phyloP scores from a whole-genome alignment of 2,888 invertebrate genomes.

The Chalcis sispes region DNA sequence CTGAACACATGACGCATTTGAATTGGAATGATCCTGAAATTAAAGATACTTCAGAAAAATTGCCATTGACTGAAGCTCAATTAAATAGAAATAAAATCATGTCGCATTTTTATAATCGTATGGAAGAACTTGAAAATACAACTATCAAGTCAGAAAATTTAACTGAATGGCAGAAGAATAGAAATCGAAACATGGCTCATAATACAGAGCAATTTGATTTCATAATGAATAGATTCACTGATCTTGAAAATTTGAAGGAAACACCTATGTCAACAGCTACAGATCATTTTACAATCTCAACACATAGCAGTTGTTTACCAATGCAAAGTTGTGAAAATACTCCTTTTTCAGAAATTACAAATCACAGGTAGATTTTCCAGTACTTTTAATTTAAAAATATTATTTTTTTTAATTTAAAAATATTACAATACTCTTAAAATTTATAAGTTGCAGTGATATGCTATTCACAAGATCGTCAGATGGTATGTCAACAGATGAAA shows the following conservation, averaged over 20 bases:
- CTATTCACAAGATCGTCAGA: slow-evolving; percentile 44
- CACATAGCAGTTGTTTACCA: slow-evolving; percentile 64
- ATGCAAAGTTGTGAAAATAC: slow-evolving; percentile 65
- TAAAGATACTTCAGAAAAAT: slow-evolving; percentile 24
- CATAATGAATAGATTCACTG: slow-evolving; percentile 14
- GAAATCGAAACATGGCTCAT: slow-evolving; percentile 64
- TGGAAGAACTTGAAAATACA: slow-evolving; percentile 57
- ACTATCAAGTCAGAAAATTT: slow-evolving; percentile 47
- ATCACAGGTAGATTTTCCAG: slow-evolving; percentile 36
- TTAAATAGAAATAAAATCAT: slow-evolving; percentile 68
- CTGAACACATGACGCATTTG: slow-evolving; percentile 57
- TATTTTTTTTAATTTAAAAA: neutral
- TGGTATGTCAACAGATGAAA: slow-evolving; percentile 36
- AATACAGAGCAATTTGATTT: slow-evolving; percentile 54
- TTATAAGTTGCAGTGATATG: slow-evolving; percentile 39
- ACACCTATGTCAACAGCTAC: slow-evolving; percentile 75
- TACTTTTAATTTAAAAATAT: neutral
- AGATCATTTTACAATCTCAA: slow-evolving; percentile 68
- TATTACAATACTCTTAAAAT: neutral
- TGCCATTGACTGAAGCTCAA: slow-evolving; percentile 59
- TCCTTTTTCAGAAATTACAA: slow-evolving; percentile 64
- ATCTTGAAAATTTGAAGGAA: slow-evolving; percentile 40
- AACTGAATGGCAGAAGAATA: slow-evolving; percentile 74
- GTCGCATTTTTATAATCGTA: slow-evolving; percentile 68
- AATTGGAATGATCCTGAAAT: slow-evolving; percentile 50